Conservation (phyloP, 1,140 invertebrate species). For the Leptonema lineaticorne region DNA sequence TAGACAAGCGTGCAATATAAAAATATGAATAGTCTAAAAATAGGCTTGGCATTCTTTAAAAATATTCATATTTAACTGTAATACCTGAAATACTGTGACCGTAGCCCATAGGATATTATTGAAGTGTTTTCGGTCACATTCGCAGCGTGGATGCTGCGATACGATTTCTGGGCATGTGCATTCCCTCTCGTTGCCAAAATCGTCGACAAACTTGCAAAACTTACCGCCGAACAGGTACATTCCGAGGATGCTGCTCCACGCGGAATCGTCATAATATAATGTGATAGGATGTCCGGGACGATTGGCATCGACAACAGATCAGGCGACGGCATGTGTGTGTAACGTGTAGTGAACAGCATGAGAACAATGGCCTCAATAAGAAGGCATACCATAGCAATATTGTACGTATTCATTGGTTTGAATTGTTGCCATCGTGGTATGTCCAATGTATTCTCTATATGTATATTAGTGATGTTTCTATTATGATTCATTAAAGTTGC, state of each 20-base stretch:
- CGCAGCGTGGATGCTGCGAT: conserved; percentile 81
- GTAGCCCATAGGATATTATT: conserved; percentile 96
- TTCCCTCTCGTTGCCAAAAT: conserved; percentile 77
- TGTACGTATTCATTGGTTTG: no score
- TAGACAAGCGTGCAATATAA: no score
- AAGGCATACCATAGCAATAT: no score
- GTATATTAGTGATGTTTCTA: no score
- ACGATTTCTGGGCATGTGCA: conserved; percentile 91
- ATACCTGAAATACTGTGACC: conserved; percentile 96
- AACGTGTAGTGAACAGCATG: conserved; percentile 34
- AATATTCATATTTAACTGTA: not conserved
- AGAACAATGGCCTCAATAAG: no score
- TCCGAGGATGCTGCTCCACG: conserved; percentile 91
- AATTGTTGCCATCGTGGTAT: not conserved
- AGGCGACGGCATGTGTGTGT: conserved; percentile 25
- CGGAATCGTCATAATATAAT: no score
- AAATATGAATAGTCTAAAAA: no score
- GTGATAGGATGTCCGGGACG: conserved; percentile 47
- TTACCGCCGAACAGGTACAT: conserved; percentile 99
- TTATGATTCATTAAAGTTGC: no score
- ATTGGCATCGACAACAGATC: not conserved
- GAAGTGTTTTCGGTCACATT: conserved; percentile 96
- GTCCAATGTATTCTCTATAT: not conserved
- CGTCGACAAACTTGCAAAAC: conserved; percentile 95
- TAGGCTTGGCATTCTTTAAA: no score